Evolutionary conservation across 2,797 vertebrate genomes (phyloP).

Genomic region (Gymnocypris eckloni): DNA sequence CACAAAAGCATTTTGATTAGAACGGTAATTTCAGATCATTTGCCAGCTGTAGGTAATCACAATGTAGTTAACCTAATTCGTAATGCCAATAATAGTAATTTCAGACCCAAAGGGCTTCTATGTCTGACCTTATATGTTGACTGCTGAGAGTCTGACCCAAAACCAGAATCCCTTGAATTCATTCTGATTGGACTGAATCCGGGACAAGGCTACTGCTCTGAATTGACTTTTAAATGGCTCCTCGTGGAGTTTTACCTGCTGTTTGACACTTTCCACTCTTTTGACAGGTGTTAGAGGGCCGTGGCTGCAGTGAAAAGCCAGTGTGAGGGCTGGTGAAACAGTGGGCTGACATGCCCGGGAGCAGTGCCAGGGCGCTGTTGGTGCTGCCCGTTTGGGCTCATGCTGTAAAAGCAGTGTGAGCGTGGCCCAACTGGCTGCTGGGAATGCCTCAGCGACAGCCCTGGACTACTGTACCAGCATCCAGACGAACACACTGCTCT

Average conservation of each 20-base stretch:
- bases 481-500: constrained; percentile 62
- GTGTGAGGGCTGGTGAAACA: constrained; percentile 57
- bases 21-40: background rate
- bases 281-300: constrained; percentile 57
- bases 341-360: constrained; percentile 77
- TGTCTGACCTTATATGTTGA: background rate
- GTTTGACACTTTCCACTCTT: constrained; percentile 41
- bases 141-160: background rate
- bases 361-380: constrained; percentile 73
- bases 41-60: background rate
- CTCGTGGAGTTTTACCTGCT: constrained; percentile 24
- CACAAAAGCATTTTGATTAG: background rate
- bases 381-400: constrained; percentile 69
- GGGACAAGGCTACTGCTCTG: constrained; percentile 9
- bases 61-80: background rate
- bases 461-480: constrained; percentile 76
- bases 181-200: background rate
- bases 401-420: constrained; percentile 76
- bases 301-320: constrained; percentile 50
- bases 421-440: constrained; percentile 78
- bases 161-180: background rate
- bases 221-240: constrained; percentile 57
- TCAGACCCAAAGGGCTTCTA: background rate
- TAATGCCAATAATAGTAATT: background rate
- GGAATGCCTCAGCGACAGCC: constrained; percentile 73